These are phyloP conservation scores for Gonioctena quinquepunctata DNA, from an alignment of 1,140 invertebrate species.

Conservation along the genomic window DNA sequence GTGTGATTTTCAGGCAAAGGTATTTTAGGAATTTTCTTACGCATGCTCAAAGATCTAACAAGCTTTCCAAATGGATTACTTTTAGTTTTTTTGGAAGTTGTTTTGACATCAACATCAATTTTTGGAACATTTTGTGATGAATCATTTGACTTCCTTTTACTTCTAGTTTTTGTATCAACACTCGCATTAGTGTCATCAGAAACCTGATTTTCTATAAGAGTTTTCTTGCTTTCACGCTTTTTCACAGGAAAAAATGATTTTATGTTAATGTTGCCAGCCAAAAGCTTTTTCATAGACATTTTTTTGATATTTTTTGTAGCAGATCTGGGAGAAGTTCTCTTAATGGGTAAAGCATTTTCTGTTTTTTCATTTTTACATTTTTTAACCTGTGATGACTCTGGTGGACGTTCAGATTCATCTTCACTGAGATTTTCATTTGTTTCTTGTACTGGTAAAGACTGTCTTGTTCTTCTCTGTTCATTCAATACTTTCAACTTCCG, in stretches of 20 bases:
- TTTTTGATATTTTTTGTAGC: slow-evolving; percentile 13
- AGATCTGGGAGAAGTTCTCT: slow-evolving; percentile 15
- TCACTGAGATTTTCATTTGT: background rate
- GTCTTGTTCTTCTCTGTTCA: slow-evolving; percentile 18
- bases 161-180: slow-evolving; percentile 6
- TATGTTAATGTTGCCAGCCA: slow-evolving; percentile 37
- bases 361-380: slow-evolving; percentile 6
- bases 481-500: slow-evolving; percentile 37
- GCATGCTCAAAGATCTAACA: slow-evolving; percentile 26
- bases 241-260: slow-evolving; percentile 44
- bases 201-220: slow-evolving; percentile 9
- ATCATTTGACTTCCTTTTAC: background rate
- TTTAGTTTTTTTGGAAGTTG: slow-evolving; percentile 1
- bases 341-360: background rate
- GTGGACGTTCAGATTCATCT: background rate
- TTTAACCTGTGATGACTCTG: background rate
- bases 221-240: slow-evolving; percentile 27
- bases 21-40: slow-evolving; percentile 6
- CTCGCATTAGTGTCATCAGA: background rate
- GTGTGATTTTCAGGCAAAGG: slow-evolving; percentile 1
- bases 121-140: background rate
- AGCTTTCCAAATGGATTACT: slow-evolving; percentile 8
- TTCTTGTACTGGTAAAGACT: slow-evolving; percentile 3
- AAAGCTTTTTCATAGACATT: slow-evolving; percentile 24
- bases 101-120: background rate